Percentiles rank a stretch among this genome's conserved stretches.
Evolutionary conservation across 2,797 vertebrate genomes (phyloP).

Genomic region (Taenioides sp.): DNA sequence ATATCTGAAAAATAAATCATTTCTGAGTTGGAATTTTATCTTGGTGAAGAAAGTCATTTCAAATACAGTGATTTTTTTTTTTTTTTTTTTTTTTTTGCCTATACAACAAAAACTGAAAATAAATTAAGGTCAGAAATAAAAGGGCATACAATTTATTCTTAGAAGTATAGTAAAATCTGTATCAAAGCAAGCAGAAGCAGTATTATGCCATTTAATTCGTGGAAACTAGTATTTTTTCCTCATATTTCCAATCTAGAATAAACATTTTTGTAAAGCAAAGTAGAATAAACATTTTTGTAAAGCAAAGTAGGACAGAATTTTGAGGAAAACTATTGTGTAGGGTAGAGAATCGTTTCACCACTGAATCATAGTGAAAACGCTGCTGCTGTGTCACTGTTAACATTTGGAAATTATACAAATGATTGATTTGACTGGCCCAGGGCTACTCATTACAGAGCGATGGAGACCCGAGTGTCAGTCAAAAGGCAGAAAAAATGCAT

Average conservation of each 20-base stretch:
- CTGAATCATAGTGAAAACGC: slow-evolving; percentile 42
- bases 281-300: neutral
- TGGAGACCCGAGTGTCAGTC: slow-evolving; percentile 57
- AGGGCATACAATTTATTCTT: neutral
- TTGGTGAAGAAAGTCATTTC: neutral
- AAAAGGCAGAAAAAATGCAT: slow-evolving; percentile 23
- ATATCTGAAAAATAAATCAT: neutral
- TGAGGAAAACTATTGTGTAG: neutral
- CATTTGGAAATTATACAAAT: slow-evolving; percentile 61
- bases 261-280: neutral
- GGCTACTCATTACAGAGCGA: slow-evolving; percentile 60
- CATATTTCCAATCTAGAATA: neutral
- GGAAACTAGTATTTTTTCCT: neutral
- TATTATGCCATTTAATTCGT: neutral
- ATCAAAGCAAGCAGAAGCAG: neutral
- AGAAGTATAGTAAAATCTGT: neutral
- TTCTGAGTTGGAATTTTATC: neutral
- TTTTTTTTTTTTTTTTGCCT: neutral
- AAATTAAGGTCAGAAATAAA: neutral
- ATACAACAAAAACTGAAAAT: neutral
- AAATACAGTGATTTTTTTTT: neutral
- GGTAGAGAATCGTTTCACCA: slow-evolving; percentile 30
- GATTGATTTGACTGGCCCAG: slow-evolving; percentile 63
- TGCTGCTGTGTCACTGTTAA: slow-evolving; percentile 48
- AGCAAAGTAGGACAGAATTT: slow-evolving; percentile 1